These are phyloP conservation scores for Albula glossodonta DNA, from an alignment of 2,113 vertebrate species.

Conservation along the genomic window DNA sequence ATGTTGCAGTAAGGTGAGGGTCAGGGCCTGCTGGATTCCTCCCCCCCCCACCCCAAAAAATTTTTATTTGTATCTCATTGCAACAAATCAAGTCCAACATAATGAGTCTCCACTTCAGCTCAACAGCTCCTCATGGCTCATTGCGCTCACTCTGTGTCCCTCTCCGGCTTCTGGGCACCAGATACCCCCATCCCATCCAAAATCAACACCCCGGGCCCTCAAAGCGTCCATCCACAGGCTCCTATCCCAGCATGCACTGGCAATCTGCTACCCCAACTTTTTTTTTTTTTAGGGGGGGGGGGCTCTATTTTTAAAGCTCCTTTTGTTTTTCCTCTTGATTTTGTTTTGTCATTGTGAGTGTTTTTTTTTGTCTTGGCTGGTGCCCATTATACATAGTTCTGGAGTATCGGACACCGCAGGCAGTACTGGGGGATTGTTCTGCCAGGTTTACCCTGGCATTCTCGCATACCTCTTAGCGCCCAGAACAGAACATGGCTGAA, in stretches of 20 bases:
- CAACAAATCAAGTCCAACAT: not conserved
- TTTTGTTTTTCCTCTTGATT: not conserved
- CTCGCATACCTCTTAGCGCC: too few relatives aligned
- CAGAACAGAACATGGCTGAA: too few relatives aligned
- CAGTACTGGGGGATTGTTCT: not conserved
- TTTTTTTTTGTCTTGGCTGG: not conserved
- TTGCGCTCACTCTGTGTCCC: not conserved
- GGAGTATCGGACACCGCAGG: not conserved
- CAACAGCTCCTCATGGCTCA: not conserved
- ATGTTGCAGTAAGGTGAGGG: too few relatives aligned
- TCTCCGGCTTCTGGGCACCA: not conserved
- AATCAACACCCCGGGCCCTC: not conserved
- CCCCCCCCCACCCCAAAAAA: not conserved
- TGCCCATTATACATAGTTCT: not conserved
- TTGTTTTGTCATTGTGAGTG: not conserved
- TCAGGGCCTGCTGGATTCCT: not conserved
- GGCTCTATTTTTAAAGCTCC: not conserved
- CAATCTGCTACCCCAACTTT: not conserved
- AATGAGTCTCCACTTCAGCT: not conserved
- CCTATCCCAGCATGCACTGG: not conserved
- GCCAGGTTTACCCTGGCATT: not conserved
- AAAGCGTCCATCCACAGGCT: not conserved
- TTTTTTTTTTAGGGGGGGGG: not conserved
- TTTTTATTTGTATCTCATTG: not conserved
- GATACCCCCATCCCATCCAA: not conserved